phyloP scores from a whole-genome alignment of 2,888 invertebrate genomes.

The Erebia ligea region DNA sequence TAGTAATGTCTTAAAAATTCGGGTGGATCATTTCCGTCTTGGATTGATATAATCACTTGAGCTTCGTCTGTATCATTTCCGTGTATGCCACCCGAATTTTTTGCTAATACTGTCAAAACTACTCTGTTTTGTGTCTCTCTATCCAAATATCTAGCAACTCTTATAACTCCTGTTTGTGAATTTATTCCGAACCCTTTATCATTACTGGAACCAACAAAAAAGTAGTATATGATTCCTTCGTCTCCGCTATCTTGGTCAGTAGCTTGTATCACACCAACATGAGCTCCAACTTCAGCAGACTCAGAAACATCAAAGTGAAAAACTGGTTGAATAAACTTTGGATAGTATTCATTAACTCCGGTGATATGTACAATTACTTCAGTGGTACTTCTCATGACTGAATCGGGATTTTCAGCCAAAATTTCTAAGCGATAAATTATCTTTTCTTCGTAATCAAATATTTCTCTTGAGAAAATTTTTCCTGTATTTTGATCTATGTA shows the following conservation, averaged over 20 bases:
- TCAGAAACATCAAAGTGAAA: slow-evolving; percentile 97
- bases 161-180: slow-evolving; percentile 91
- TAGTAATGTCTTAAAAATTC: slow-evolving; percentile 92
- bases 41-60: slow-evolving; percentile 95
- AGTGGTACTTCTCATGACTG: slow-evolving; percentile 89
- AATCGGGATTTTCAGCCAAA: slow-evolving; percentile 93
- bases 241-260: slow-evolving; percentile 94
- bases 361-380: slow-evolving; percentile 89
- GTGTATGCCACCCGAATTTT: slow-evolving; percentile 95
- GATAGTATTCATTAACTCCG: slow-evolving; percentile 94
- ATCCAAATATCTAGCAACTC: slow-evolving; percentile 91
- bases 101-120: slow-evolving; percentile 95
- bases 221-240: slow-evolving; percentile 94
- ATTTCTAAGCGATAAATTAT: slow-evolving; percentile 89
- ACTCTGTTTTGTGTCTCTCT: slow-evolving; percentile 95
- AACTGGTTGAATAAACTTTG: slow-evolving; percentile 93
- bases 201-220: slow-evolving; percentile 96
- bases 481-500: slow-evolving; percentile 90
- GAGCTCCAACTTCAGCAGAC: slow-evolving; percentile 92
- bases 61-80: slow-evolving; percentile 98
- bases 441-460: slow-evolving; percentile 95
- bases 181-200: slow-evolving; percentile 95
- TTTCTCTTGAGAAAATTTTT: slow-evolving; percentile 87
- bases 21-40: slow-evolving; percentile 98
- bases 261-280: slow-evolving; percentile 93